Percentiles rank a stretch among this genome's conserved stretches.
Conservation (phyloP, 1,140 invertebrate species). For the Caenorhabditis inopinata region DNA sequence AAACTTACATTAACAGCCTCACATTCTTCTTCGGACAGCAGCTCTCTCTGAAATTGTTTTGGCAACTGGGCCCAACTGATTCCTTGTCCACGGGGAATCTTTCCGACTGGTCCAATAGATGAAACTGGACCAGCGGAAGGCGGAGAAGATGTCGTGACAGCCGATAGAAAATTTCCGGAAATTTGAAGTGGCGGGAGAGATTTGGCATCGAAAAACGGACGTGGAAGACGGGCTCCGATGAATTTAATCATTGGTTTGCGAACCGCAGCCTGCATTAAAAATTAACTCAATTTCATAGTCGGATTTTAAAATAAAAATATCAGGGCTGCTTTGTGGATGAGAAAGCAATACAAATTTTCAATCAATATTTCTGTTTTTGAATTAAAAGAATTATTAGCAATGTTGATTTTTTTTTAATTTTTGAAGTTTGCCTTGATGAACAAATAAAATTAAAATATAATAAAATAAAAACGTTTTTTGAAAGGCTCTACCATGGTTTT, state of each 20-base stretch:
- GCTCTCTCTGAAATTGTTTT: constrained; percentile 49
- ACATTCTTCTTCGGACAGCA: constrained; percentile 59
- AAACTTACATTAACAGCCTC: constrained; percentile 58
- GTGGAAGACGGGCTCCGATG: constrained; percentile 49
- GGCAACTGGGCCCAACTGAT: constrained; percentile 56
- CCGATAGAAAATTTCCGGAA: constrained; percentile 12
- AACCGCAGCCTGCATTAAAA: not conserved
- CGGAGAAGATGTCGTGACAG: not conserved
- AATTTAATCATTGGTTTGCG: constrained; percentile 50
- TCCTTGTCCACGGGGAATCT: constrained; percentile 48
- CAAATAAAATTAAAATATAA: too few relatives aligned
- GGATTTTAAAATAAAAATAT: too few relatives aligned
- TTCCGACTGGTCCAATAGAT: constrained; percentile 56
- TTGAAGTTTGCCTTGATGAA: too few relatives aligned
- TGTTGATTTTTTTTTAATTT: too few relatives aligned
- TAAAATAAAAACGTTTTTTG: too few relatives aligned
- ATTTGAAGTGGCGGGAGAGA: constrained; percentile 38
- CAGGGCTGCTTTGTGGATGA: too few relatives aligned
- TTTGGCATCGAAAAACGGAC: constrained; percentile 44
- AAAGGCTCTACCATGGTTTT: too few relatives aligned
- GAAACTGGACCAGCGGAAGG: constrained; percentile 46
- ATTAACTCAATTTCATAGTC: too few relatives aligned
- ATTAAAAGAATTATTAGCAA: too few relatives aligned
- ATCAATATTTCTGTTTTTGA: too few relatives aligned
- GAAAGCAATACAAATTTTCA: too few relatives aligned